phyloP scores from a whole-genome alignment of 1,140 invertebrate genomes.

The Diorhabda elongata region DNA sequence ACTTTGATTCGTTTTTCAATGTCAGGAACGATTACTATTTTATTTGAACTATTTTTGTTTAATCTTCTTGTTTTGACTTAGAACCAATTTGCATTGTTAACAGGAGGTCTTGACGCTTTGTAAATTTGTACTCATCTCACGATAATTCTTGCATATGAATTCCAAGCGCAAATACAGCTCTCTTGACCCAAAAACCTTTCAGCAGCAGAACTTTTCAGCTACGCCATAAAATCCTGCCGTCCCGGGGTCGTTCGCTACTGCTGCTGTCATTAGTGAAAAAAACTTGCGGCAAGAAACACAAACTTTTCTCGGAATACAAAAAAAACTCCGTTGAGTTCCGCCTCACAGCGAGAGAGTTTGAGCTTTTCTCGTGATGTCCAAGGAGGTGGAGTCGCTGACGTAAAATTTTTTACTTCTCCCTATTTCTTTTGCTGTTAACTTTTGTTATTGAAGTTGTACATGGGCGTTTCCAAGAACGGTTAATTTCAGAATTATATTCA shows the following conservation, averaged over 20 bases:
- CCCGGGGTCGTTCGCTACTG: background rate
- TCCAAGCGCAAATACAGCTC: background rate
- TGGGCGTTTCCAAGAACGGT: no score
- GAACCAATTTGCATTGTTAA: no score
- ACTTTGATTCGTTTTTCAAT: no score
- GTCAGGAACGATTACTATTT: no score
- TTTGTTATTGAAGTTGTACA: no score
- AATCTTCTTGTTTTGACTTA: no score
- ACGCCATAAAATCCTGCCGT: background rate
- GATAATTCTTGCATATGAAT: no score
- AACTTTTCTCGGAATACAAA: background rate
- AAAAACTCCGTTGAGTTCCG: background rate
- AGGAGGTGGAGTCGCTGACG: background rate
- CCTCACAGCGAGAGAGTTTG: background rate
- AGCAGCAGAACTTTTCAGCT: background rate
- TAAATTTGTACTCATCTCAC: no score
- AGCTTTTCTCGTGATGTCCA: background rate
- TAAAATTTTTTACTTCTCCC: background rate
- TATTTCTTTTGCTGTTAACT: no score
- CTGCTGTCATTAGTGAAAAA: background rate
- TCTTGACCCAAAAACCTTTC: background rate
- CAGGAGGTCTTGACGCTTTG: no score
- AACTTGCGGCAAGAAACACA: background rate
- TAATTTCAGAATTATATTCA: no score
- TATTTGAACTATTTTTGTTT: no score